Evolutionary conservation across 2,113 vertebrate genomes (phyloP), one percentile per base, ranked within the genome.

Genomic region (Corythornis cristatus): DNA sequence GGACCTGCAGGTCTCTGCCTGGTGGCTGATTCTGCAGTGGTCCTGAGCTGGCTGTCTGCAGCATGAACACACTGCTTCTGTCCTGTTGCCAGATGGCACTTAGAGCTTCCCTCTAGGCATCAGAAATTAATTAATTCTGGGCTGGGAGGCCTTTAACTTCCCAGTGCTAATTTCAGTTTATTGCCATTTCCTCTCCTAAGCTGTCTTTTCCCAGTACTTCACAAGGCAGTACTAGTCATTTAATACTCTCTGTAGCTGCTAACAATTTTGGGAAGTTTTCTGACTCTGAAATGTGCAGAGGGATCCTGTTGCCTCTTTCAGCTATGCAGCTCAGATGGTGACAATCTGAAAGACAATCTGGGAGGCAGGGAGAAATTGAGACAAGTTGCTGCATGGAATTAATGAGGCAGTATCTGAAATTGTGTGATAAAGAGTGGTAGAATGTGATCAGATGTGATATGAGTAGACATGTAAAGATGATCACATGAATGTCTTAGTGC

Each of bases 61-160:
- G 58, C 51, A 54, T 17, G 53, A 90, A 45, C 45, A 21, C 26
- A 14, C 13, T 43, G 26, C 22, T 87, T 76, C 35, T 64, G 64
- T 91, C 74, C 72, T 83, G 29, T 56, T 93, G 54, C 67, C 94
- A 90, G 76, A 86, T 77, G 80, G 83, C 40, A 51, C 57, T 83
- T 73, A 3, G 8, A 28, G 42, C 82, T 95, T 94, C 88, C 76
- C 76, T 64, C 9, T 2, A 2, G 85, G 68, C 79, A 56, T 51
- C 7, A 85, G 80, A 77, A 94, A 83, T 90, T 90, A 90, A 88
- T 86, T 91, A 31, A 20, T 91, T 76, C 56, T 94, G 64, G 35
- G 8, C 8, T 74, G 37, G n/a, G 43, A 83, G 80, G 76, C 12
- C 29, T 88, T 90, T 82, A 78, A 46, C 57, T 90, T 94, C 60